A percentile compares a stretch with the other conserved stretches of the same genome.
Conservation (phyloP, 2,797 vertebrate genomes). For the Morus bassanus region DNA sequence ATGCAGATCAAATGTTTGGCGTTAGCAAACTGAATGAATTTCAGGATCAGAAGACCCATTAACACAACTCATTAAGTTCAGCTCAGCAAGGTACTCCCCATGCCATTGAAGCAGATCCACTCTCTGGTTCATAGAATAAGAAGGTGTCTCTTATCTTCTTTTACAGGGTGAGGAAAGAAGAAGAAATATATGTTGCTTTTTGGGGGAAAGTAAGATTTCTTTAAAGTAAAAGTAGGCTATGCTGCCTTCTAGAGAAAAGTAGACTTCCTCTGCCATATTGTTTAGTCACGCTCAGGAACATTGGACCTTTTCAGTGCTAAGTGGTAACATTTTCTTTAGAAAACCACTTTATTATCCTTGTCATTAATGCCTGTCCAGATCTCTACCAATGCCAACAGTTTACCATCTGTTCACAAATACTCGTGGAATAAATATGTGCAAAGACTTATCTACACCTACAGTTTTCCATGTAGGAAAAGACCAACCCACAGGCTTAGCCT, state of each 20-base stretch:
- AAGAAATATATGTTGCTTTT: not conserved
- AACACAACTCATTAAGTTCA: not conserved
- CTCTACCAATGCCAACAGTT: not conserved
- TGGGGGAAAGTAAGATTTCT: not conserved
- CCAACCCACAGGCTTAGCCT: not conserved
- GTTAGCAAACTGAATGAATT: not conserved
- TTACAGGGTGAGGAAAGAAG: not conserved
- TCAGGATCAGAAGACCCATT: not conserved
- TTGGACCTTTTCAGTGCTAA: not conserved
- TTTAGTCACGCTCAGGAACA: not conserved
- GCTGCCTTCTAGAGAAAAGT: not conserved
- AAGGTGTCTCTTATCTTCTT: not conserved
- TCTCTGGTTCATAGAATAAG: not conserved
- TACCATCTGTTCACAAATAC: slow-evolving; percentile 34
- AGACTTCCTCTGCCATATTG: not conserved
- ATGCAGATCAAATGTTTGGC: not conserved
- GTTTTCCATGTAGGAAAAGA: not conserved
- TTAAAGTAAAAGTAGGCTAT: not conserved
- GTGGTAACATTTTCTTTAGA: not conserved
- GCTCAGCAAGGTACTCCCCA: not conserved
- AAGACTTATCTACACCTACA: not conserved
- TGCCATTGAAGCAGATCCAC: not conserved
- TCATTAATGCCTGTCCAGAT: slow-evolving; percentile 35
- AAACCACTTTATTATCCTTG: slow-evolving; percentile 12
- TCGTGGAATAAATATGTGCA: not conserved